Conservation (phyloP, 2,888 invertebrate genomes). For the Papilio gigon region DNA sequence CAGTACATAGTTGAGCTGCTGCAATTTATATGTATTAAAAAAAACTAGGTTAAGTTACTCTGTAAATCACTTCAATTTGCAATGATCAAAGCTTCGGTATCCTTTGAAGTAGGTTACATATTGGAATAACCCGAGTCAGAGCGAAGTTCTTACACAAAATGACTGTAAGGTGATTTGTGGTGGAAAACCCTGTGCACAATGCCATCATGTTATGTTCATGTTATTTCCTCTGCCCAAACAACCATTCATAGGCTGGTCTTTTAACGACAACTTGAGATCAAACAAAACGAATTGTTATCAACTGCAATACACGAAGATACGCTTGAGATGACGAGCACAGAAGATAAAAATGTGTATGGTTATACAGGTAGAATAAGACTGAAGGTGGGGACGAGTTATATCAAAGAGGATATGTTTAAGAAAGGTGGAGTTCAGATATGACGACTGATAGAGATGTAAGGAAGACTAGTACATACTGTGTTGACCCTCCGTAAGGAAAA, state of each 20-base stretch:
- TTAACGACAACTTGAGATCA: neutral
- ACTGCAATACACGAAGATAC: no score
- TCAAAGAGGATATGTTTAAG: no score
- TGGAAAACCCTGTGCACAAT: slow-evolving; percentile 20
- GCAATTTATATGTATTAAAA: no score
- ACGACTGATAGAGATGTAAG: no score
- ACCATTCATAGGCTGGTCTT: neutral
- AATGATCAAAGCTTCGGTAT: neutral
- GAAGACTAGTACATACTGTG: no score
- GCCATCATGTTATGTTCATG: slow-evolving; percentile 1
- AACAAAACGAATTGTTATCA: neutral
- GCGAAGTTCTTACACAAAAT: slow-evolving; percentile 12
- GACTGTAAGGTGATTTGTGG: slow-evolving; percentile 7
- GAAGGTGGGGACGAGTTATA: no score
- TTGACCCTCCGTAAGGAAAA: no score
- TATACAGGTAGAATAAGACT: no score
- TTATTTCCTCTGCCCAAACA: neutral
- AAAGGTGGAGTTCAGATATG: no score
- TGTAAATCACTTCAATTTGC: neutral
- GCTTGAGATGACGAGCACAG: no score
- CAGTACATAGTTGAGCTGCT: no score
- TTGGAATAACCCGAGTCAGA: slow-evolving; percentile 27
- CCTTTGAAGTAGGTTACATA: slow-evolving; percentile 25
- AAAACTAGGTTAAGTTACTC: neutral
- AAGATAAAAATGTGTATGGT: no score